A percentile compares a stretch with the other conserved stretches of the same genome.
These are phyloP conservation scores for western clawed frog (Xenopus tropicalis) DNA, from an alignment of 2,113 vertebrate species.

Conservation along the genomic window DNA sequence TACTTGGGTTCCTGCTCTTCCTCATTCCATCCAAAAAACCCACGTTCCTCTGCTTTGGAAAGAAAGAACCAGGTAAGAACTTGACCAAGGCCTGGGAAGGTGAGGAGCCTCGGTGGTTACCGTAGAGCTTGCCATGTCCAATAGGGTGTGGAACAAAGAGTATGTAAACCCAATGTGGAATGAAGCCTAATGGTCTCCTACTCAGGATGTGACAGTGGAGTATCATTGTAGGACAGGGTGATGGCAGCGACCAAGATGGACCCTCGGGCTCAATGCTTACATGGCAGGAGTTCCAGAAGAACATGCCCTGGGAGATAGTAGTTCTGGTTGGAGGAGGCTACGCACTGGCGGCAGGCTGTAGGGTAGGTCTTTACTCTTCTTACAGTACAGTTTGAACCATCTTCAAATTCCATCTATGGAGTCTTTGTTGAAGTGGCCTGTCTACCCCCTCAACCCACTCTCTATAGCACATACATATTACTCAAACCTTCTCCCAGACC, in stretches of 20 bases:
- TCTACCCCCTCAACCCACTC: too few relatives aligned
- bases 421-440: too few relatives aligned
- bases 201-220: too few relatives aligned
- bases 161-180: too few relatives aligned
- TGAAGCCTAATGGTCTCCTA: too few relatives aligned
- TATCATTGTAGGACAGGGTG: too few relatives aligned
- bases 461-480: too few relatives aligned
- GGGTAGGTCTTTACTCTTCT: conserved; percentile 64
- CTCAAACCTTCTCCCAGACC: conserved; percentile 52
- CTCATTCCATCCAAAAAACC: conserved; percentile 88
- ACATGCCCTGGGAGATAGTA: conserved; percentile 98
- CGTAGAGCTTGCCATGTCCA: not conserved
- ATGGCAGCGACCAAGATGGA: not conserved
- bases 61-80: conserved; percentile 63
- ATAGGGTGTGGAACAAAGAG: not conserved
- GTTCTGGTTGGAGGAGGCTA: conserved; percentile 97
- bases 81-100: not conserved
- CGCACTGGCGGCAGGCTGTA: conserved; percentile 92
- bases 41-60: conserved; percentile 55
- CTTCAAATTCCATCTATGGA: too few relatives aligned
- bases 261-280: conserved; percentile 83
- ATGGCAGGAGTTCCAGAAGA: conserved; percentile 96
- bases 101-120: not conserved
- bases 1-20: conserved; percentile 95
- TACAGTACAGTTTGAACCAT: conserved; percentile 4